A percentile compares a stretch with the other conserved stretches of the same genome.
These are phyloP conservation scores for Drosophila fulvimacula DNA, from an alignment of 2,888 invertebrate genomes.

Conservation along the genomic window DNA sequence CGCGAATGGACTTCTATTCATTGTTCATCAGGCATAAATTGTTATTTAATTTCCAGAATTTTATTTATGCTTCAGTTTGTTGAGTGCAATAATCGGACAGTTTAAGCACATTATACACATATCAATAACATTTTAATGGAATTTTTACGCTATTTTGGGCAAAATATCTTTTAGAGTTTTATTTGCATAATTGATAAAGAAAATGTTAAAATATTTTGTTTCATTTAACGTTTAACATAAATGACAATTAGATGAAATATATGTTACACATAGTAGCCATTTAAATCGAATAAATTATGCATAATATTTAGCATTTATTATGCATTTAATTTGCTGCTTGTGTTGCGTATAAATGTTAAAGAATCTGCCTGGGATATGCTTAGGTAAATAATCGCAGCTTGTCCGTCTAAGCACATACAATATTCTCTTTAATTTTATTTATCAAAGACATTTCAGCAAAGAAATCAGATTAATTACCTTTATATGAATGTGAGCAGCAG, in stretches of 20 bases:
- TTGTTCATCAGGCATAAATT: slow-evolving; percentile 4
- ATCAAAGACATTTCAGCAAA: slow-evolving; percentile 21
- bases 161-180: background rate
- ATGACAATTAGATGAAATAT: background rate
- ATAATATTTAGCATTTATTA: too few species aligned
- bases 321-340: too few species aligned
- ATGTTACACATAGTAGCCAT: background rate
- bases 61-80: background rate
- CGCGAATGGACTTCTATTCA: slow-evolving; percentile 21
- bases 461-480: slow-evolving; percentile 26
- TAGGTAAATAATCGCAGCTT: background rate
- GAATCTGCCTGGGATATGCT: background rate
- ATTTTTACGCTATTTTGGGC: background rate
- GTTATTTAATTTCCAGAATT: slow-evolving; percentile 14
- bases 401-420: background rate
- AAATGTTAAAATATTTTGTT: background rate
- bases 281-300: background rate
- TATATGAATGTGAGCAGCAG: slow-evolving; percentile 11
- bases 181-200: background rate
- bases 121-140: background rate
- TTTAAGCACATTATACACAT: background rate
- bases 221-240: background rate
- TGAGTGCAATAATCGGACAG: background rate
- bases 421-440: slow-evolving; percentile 13
- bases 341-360: too few species aligned